Conservation (phyloP, 2,888 invertebrate genomes). For the Dioctria rufipes region DNA sequence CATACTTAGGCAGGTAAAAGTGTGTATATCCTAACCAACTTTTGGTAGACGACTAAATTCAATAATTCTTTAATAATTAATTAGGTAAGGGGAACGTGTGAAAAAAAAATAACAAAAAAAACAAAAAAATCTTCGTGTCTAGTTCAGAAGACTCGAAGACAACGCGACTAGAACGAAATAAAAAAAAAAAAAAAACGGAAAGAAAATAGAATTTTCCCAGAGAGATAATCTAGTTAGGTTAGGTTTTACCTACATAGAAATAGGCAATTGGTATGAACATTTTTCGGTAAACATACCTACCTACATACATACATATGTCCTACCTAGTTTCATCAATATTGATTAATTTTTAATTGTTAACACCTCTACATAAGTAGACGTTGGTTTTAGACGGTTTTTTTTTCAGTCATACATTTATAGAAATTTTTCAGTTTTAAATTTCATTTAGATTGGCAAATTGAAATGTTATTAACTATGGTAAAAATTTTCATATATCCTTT, state of each 20-base stretch:
- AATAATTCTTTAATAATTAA: constrained; percentile 2
- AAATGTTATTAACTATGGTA: no score
- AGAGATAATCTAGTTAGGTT: neutral
- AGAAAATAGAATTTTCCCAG: neutral
- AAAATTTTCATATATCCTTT: no score
- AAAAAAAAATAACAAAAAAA: neutral
- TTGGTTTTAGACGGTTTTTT: neutral
- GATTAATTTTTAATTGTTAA: neutral
- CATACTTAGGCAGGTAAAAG: no score
- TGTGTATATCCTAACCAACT: no score
- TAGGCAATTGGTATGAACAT: no score
- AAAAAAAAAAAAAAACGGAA: neutral
- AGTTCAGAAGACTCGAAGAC: no score
- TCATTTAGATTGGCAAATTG: no score
- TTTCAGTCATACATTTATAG: no score
- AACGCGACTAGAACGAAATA: neutral
- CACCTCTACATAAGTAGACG: neutral
- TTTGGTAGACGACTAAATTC: no score
- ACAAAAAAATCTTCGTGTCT: neutral
- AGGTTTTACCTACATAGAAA: neutral
- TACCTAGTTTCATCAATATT: neutral
- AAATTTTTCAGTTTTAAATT: no score
- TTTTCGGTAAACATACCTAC: no score
- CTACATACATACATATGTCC: no score
- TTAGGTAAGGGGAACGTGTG: constrained; percentile 13